A percentile compares a stretch with the other conserved stretches of the same genome.
Evolutionary conservation across 2,113 vertebrate species (phyloP).

Genomic region (Platichthys stellatus): DNA sequence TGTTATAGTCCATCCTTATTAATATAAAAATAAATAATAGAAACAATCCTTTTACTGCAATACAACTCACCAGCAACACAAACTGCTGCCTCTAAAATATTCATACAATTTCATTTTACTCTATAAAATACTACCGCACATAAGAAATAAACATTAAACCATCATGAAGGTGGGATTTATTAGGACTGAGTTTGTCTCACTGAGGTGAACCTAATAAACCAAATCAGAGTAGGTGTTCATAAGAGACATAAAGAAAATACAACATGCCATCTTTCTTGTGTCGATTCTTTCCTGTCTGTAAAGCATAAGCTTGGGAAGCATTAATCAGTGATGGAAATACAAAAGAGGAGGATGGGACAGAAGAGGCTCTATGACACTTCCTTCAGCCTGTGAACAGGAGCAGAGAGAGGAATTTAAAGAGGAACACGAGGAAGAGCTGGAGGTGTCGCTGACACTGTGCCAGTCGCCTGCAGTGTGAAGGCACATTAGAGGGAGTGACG

Average conservation of each 20-base stretch:
- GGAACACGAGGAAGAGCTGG: conserved; percentile 2
- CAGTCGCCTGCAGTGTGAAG: not conserved
- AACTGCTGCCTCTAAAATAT: not conserved
- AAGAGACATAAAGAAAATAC: not conserved
- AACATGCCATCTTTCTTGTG: too few species aligned
- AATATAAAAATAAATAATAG: too few species aligned
- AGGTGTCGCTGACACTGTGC: not conserved
- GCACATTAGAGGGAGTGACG: not conserved
- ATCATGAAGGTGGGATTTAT: not conserved
- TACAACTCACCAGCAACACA: not conserved
- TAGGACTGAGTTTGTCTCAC: not conserved
- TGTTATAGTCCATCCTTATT: too few species aligned
- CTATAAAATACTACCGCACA: not conserved
- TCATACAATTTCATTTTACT: not conserved
- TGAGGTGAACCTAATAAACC: not conserved
- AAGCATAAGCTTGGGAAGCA: not conserved
- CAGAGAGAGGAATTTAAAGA: not conserved
- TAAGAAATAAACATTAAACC: not conserved
- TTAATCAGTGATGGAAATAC: not conserved
- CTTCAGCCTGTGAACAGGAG: conserved; percentile 1
- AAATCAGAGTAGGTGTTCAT: not conserved
- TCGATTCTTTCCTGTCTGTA: too few species aligned
- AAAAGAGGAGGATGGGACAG: not conserved
- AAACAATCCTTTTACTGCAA: not conserved
- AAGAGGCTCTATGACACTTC: not conserved